Evolutionary conservation across 2,888 invertebrate genomes (phyloP), one percentile per base, ranked within the genome.

Genomic region (Spialia ferax): DNA sequence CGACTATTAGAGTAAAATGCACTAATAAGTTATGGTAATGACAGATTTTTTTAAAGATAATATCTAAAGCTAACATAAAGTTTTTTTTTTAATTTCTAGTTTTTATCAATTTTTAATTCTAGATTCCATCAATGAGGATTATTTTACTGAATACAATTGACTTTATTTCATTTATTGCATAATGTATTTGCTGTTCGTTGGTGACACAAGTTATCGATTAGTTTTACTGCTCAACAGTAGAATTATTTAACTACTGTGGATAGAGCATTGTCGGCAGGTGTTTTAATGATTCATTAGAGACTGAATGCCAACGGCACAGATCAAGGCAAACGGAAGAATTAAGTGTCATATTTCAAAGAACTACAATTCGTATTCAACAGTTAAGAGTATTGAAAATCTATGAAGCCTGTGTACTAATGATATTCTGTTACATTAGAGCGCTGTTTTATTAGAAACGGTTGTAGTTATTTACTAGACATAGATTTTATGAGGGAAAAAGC

Each of bases 261-360:
- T n/a, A 57, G 22, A 23, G 45, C 45, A 45, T 22, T 60, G 59
- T 59, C 29, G 42, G 23, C 65, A 65, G 65, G 59, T 66, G 60
- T 66, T 54, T 61, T 52, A 59, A 52, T 35, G 35, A 42, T 45
- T 26, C 15, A 20, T 45, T 22, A 35, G 42, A 29, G 22, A 45
- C 45, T 54, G 66, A 60, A 66, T 66, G 60, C 42, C 54, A 60
- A 42, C 66, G 66, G 54, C 42, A 15, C 29, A 66, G 60, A 66
- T 60, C 66, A 66, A 65, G 52, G 65, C 52, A 8, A 63, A 63
- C 52, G 48, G n/a, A 54, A 54, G 60, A 38, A 52, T 42, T 23
- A 32, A 66, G 60, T 32, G 66, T 65, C 50, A 59, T 65, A 59
- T 59, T 65, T 65, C 65, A 65, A 59, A 59, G 65, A 65, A 65